Base-by-base conservation (phyloP, 2,888 invertebrate species). In the Meteorus cinctellus region DNA sequence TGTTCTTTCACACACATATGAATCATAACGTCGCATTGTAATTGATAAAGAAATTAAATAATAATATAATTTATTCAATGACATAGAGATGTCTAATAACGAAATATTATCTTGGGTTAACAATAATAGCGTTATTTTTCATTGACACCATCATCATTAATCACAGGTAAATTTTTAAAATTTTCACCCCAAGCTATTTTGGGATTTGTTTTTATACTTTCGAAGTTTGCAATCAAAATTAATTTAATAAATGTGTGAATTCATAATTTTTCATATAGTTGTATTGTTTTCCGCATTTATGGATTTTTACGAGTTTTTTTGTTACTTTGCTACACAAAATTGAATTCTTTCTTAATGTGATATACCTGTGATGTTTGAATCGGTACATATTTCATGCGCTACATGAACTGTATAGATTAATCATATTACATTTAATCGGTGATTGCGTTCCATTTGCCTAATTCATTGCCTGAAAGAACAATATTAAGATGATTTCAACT, bases 341-440 rank as follows among this genome's bases (percentile, higher is more conserved):
- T 48, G 14, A n/a, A 5, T 48, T 2, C n/a, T n/a, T 5, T 16
- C n/a, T 16, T 4, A 48, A 48, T 48, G 48, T n/a, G 24, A 24
- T n/a, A n/a, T n/a, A 48, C n/a, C n/a, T 48, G n/a, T 48, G 48
- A 48, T 48, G n/a, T 48, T 48, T 10, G n/a, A 48, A 48, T 48
- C 1, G n/a, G n/a, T 48, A 6, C 48, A 48, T 48, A 48, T 48
- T 4, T 6, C n/a, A 48, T 16, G 12, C 16, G 48, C 48, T 16
- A n/a, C 14, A 69, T 36, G 16, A 55, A 29, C 48, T 14, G 45
- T 29, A 24, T 41, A 41, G 19, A 19, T 41, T 65, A 41, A 66
- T 36, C n/a, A 36, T 27, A n/a, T n/a, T 70, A 83, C 82, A 75
- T 78, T 77, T 51, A 80, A 79, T 71, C 74, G 48, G 16, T 84